Conservation (phyloP, 2,888 invertebrate genomes). For the Cosmopolites sordidus region DNA sequence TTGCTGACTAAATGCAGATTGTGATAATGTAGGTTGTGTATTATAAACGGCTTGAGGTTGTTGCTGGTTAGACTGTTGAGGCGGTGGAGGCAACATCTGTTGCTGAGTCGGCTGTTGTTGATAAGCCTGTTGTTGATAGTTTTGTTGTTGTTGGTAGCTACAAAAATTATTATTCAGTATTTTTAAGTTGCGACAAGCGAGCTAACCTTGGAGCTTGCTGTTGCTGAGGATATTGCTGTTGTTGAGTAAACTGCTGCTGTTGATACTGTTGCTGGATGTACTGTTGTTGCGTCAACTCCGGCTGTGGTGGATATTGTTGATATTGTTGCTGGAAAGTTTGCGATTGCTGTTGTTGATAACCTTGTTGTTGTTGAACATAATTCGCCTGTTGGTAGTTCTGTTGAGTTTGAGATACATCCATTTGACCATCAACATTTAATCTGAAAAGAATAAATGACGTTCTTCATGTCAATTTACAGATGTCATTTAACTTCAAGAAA, state of each 20-base stretch:
- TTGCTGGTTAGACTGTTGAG: slow-evolving; percentile 1
- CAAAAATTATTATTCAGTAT: not conserved
- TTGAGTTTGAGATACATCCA: slow-evolving; percentile 36
- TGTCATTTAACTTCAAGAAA: too few species aligned
- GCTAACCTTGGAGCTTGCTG: slow-evolving; percentile 6
- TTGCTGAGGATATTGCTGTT: slow-evolving; percentile 41
- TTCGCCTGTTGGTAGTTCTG: slow-evolving; percentile 30
- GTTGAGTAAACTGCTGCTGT: slow-evolving; percentile 32
- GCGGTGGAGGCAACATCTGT: slow-evolving; percentile 2
- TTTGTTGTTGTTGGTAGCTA: slow-evolving; percentile 15
- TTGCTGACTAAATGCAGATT: slow-evolving; percentile 11
- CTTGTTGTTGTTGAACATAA: slow-evolving; percentile 26
- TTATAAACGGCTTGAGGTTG: slow-evolving; percentile 4
- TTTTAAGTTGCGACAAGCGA: not conserved
- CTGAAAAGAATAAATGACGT: slow-evolving; percentile 18
- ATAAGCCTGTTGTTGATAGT: slow-evolving; percentile 16
- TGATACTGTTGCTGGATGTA: slow-evolving; percentile 25
- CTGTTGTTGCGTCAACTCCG: slow-evolving; percentile 16
- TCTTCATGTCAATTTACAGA: too few species aligned
- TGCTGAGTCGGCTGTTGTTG: slow-evolving; percentile 28
- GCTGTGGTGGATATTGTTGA: slow-evolving; percentile 25
- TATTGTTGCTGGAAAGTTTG: slow-evolving; percentile 27
- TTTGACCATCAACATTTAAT: slow-evolving; percentile 44
- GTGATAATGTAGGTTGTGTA: slow-evolving; percentile 7
- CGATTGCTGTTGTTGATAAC: slow-evolving; percentile 29